Evolutionary conservation across 2,113 vertebrate genomes (phyloP).

Genomic region (Anoplopoma fimbria): DNA sequence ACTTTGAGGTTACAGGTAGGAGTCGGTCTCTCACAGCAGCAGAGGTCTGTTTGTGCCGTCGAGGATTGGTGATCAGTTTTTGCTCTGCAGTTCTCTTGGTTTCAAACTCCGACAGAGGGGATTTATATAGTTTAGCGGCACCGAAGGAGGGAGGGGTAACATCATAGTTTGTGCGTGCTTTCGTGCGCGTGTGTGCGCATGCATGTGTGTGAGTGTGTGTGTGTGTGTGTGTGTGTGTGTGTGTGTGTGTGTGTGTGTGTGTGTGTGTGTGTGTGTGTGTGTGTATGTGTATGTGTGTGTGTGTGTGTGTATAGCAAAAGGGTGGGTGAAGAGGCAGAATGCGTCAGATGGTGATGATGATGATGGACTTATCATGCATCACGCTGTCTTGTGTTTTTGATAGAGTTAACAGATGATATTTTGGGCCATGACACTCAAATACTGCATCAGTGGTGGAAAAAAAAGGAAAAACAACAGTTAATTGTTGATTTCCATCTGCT

Average conservation of each 20-base stretch:
- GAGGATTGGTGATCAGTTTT: not conserved
- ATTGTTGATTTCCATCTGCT: constrained; percentile 5
- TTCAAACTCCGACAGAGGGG: constrained; percentile 28
- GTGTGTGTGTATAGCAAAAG: constrained; percentile 11
- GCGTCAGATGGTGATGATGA: constrained; percentile 71
- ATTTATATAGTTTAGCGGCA: constrained; percentile 62
- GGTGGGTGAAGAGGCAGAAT: constrained; percentile 49
- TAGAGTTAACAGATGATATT: constrained; percentile 65
- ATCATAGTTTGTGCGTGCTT: not conserved
- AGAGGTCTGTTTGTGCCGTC: not conserved
- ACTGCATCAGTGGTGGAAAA: not conserved
- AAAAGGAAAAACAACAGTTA: not conserved
- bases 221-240: not conserved
- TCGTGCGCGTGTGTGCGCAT: not conserved
- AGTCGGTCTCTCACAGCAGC: constrained; percentile 16
- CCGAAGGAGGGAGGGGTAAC: constrained; percentile 53
- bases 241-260: not conserved
- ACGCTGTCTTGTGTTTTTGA: constrained; percentile 43
- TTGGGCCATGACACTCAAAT: constrained; percentile 36
- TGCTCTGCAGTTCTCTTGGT: constrained; percentile 38
- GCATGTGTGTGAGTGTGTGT: constrained; percentile 9
- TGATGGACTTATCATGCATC: constrained; percentile 68
- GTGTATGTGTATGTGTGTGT: not conserved
- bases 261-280: not conserved
- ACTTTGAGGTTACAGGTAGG: constrained; percentile 41